A percentile compares a stretch with the other conserved stretches of the same genome.
Evolutionary conservation across 2,888 invertebrate species (phyloP).

Genomic region (Polydrusus pterygomalis): DNA sequence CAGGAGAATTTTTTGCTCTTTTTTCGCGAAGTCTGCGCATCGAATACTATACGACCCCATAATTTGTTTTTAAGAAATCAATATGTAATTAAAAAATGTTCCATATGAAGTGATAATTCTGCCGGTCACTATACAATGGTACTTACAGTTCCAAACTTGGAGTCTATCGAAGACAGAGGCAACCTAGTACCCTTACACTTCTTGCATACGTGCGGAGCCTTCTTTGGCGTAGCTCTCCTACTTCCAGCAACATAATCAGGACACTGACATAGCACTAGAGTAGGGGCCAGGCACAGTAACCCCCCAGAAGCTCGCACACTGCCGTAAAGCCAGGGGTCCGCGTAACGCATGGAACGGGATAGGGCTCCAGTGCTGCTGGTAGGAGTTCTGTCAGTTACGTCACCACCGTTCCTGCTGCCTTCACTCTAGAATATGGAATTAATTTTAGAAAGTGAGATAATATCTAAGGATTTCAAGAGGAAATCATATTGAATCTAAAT

Average conservation of each 20-base stretch:
- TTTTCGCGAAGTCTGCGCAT: too few relatives aligned
- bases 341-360: slow-evolving; percentile 89
- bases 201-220: slow-evolving; percentile 86
- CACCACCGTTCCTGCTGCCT: slow-evolving; percentile 51
- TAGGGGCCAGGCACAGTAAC: slow-evolving; percentile 73
- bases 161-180: slow-evolving; percentile 76
- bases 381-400: slow-evolving; percentile 74
- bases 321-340: slow-evolving; percentile 90
- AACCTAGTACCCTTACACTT: slow-evolving; percentile 89
- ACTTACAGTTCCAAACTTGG: slow-evolving; percentile 78
- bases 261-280: slow-evolving; percentile 87
- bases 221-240: slow-evolving; percentile 77
- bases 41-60: too few relatives aligned
- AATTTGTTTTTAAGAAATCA: too few relatives aligned
- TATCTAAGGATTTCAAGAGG: not conserved
- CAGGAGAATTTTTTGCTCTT: too few relatives aligned
- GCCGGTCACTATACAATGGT: too few relatives aligned
- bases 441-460: not conserved
- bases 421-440: slow-evolving; percentile 42
- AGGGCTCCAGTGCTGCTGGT: slow-evolving; percentile 71
- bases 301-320: slow-evolving; percentile 75
- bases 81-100: not conserved
- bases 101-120: too few relatives aligned
- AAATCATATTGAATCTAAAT: too few relatives aligned
- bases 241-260: slow-evolving; percentile 87